These are phyloP conservation scores for Cheilosia urbana DNA, from an alignment of 2,888 invertebrate species.

Conservation along the genomic window DNA sequence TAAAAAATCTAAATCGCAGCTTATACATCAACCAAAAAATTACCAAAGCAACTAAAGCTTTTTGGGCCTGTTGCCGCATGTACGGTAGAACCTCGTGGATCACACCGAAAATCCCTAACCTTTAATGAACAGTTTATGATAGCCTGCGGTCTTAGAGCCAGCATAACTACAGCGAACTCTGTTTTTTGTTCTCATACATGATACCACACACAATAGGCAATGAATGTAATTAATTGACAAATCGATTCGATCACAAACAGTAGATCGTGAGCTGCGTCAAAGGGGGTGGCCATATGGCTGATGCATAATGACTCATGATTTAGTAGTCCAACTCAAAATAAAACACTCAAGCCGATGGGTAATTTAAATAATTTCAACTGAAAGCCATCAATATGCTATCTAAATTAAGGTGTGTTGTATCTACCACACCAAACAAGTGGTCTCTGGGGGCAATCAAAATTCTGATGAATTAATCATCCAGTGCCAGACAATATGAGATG, in stretches of 20 bases:
- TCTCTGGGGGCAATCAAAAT: conserved; percentile 32
- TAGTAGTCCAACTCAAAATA: not conserved
- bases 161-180: too few species aligned
- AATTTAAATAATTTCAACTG: conserved; percentile 43
- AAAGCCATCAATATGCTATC: not conserved
- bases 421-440: not conserved
- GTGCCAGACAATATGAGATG: conserved; percentile 34
- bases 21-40: too few species aligned
- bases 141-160: too few species aligned
- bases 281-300: conserved; percentile 8
- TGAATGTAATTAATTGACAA: conserved; percentile 24
- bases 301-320: conserved; percentile 10
- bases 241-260: not conserved
- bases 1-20: too few species aligned
- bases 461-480: conserved; percentile 57
- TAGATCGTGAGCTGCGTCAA: not conserved
- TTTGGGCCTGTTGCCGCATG: too few species aligned
- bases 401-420: conserved; percentile 39
- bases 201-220: not conserved
- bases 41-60: too few species aligned
- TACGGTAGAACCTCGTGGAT: too few species aligned
- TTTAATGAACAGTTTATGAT: too few species aligned
- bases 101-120: too few species aligned
- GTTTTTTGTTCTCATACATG: too few species aligned
- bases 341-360: conserved; percentile 3